Conservation (phyloP, 2,888 invertebrate species). For the Drosophila percnosoma region DNA sequence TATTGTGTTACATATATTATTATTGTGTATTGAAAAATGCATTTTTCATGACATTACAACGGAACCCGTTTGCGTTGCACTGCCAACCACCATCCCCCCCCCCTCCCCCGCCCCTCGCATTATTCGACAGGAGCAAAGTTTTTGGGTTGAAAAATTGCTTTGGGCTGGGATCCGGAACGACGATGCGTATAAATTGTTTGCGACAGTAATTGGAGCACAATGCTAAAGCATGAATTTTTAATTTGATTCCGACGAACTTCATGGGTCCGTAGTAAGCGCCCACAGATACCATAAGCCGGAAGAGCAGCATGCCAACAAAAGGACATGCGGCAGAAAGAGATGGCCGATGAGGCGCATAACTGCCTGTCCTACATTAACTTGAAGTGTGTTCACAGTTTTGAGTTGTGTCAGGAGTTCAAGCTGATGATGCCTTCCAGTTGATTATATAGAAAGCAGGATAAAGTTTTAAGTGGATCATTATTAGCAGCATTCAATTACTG, state of each 20-base stretch:
- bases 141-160: constrained; percentile 68
- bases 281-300: constrained; percentile 4
- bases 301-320: neutral
- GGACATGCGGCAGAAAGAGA: constrained; percentile 5
- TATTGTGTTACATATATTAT: constrained; percentile 78
- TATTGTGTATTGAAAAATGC: constrained; percentile 79
- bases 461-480: constrained; percentile 16
- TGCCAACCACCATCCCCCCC: fast-evolving
- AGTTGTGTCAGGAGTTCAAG: constrained; percentile 6
- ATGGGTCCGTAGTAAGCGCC: constrained; percentile 6
- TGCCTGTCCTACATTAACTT: constrained; percentile 10
- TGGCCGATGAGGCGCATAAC: constrained; percentile 1
- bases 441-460: neutral
- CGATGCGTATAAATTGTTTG: constrained; percentile 71
- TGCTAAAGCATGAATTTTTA: constrained; percentile 79
- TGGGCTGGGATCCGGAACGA: constrained; percentile 23
- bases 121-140: constrained; percentile 44
- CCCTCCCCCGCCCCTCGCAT: neutral
- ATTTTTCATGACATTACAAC: constrained; percentile 77
- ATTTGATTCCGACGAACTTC: constrained; percentile 65
- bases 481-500: constrained; percentile 2
- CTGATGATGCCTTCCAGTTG: constrained; percentile 7
- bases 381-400: constrained; percentile 4
- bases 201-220: constrained; percentile 78
- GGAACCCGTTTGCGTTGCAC: constrained; percentile 42